Conservation (phyloP, 2,888 invertebrate species). For the Philereme vetulata region DNA sequence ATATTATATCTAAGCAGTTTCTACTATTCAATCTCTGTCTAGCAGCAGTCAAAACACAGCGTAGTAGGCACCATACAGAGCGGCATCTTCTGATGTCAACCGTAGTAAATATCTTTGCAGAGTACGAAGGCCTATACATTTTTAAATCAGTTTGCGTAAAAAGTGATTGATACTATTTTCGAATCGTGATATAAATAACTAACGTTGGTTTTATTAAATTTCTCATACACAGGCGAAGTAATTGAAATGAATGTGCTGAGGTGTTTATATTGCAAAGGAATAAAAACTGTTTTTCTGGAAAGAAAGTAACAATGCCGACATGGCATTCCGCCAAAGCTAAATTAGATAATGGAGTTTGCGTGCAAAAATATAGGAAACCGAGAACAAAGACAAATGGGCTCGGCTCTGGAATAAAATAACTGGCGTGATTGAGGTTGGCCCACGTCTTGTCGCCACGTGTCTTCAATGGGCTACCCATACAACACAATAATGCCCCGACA, state of each 20-base stretch:
- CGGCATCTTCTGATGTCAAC: too few species aligned
- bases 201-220: constrained; percentile 45
- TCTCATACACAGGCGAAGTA: constrained; percentile 52
- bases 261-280: constrained; percentile 75
- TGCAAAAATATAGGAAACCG: constrained; percentile 84
- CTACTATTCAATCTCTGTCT: too few species aligned
- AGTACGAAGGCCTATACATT: too few species aligned
- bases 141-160: too few species aligned
- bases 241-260: constrained; percentile 74
- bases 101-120: too few species aligned
- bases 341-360: constrained; percentile 84
- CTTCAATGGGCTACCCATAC: constrained; percentile 13
- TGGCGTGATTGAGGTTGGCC: constrained; percentile 66
- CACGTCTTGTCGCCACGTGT: constrained; percentile 57
- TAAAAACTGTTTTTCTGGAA: constrained; percentile 74
- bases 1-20: too few species aligned
- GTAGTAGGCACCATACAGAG: too few species aligned
- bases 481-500: neutral
- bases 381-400: constrained; percentile 83
- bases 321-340: constrained; percentile 83
- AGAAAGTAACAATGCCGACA: constrained; percentile 78
- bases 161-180: neutral
- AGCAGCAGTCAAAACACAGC: too few species aligned
- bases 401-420: constrained; percentile 80
- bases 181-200: constrained; percentile 6